Base-by-base conservation (phyloP, 2,797 vertebrate genomes). In the Siniperca scherzeri region DNA sequence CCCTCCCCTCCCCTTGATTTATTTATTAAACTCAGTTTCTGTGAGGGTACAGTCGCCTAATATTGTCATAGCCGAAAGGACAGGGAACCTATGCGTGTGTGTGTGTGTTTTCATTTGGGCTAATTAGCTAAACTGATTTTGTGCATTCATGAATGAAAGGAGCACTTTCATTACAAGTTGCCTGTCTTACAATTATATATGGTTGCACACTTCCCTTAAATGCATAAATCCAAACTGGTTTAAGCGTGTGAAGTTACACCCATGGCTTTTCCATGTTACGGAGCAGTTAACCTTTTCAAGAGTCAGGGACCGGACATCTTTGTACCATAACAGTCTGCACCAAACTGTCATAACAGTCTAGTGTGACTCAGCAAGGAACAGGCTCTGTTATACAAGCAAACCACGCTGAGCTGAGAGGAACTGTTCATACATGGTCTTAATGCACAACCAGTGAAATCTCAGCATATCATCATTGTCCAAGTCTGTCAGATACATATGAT, bases 11-110 rank as follows among this genome's bases (percentile, higher is more conserved):
- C 62, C 74, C 73, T 88, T 93, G 77, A 95, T 88, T 94, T 94
- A 95, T 95, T 96, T 85, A 95, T 96, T 93, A 94, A 96, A 93
- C 87, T 61, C 38, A 55, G 70, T 50, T 55, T 82, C 76, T 73
- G 46, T 21, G 27, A 61, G 44, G 67, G 71, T 40, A 68, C 38
- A 61, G 52, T 50, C 76, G 65, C 36, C 67, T 17, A 38, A 44
- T 64, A 55, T n/a, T 22, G 65, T 48, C 75, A 82, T 36, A 66
- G 53, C 19, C 40, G 70, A 80, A 73, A 25, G 53, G 55, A 65
- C 62, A 56, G n/a, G 19, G 17, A 81, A 38, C n/a, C 25, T 56
- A 27, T n/a, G 25, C 27, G 42, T 9, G 50, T 25, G 5, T 40
- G 42, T 50, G 25, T 19, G 22, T 52, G 22, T 57, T 22, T 7